Conservation (phyloP, 2,113 vertebrate species). For the Oncorhynchus nerka region DNA sequence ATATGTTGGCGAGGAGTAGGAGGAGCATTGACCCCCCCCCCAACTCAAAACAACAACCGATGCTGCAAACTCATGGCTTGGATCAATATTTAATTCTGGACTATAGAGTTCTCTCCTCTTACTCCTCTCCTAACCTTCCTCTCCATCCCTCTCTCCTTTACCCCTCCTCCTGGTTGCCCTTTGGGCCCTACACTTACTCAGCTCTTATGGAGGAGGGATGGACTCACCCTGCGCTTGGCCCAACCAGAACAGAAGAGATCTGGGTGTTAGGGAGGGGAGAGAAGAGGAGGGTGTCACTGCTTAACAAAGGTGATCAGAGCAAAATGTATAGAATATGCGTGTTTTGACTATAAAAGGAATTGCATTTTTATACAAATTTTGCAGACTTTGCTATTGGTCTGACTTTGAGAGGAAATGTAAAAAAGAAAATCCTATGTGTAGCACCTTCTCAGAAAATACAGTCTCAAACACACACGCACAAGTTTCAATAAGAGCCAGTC, state of each 20-base stretch:
- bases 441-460: no score
- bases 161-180: background rate
- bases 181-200: conserved; percentile 43
- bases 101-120: conserved; percentile 26
- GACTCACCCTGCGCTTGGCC: conserved; percentile 33
- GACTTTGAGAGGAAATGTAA: background rate
- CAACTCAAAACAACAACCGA: background rate
- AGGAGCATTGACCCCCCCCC: conserved; percentile 8
- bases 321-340: background rate
- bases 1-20: background rate
- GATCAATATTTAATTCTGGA: conserved; percentile 48
- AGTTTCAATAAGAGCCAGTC: conserved; percentile 5
- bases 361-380: conserved; percentile 16
- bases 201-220: conserved; percentile 27
- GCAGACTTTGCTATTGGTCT: conserved; percentile 4
- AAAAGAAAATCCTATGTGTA: no score
- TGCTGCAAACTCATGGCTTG: conserved; percentile 52
- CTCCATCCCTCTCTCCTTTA: background rate
- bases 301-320: background rate
- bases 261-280: background rate
- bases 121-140: background rate
- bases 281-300: background rate
- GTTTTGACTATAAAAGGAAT: conserved; percentile 38
- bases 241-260: background rate
- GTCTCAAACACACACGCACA: conserved; percentile 14